These are phyloP conservation scores for Tenthredo mesomela DNA, from an alignment of 2,888 invertebrate genomes.

Conservation along the genomic window DNA sequence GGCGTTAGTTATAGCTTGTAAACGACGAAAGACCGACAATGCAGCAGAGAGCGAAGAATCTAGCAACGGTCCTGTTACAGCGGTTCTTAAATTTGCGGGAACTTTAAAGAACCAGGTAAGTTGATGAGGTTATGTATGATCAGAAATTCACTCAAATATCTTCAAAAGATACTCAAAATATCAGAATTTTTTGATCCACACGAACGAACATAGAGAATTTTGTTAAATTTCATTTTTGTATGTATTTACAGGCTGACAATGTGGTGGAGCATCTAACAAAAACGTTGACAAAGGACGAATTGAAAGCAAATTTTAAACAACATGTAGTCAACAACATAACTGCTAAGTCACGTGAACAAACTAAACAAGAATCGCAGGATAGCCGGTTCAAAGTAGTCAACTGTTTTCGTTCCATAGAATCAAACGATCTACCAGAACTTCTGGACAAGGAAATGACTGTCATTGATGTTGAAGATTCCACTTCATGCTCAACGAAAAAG, in stretches of 20 bases:
- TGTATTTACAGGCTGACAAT: conserved; percentile 76
- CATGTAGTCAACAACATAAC: conserved; percentile 77
- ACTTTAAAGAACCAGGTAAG: conserved; percentile 85
- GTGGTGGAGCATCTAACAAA: conserved; percentile 70
- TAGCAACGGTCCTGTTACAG: conserved; percentile 77
- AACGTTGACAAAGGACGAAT: conserved; percentile 78
- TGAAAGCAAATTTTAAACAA: conserved; percentile 79
- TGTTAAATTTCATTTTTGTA: background rate
- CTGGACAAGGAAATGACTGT: conserved; percentile 78
- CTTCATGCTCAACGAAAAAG: conserved; percentile 37
- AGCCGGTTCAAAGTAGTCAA: conserved; percentile 83
- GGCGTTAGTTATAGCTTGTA: conserved; percentile 86
- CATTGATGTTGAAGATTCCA: conserved; percentile 80
- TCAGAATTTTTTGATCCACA: too few relatives aligned
- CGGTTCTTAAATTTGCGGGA: conserved; percentile 86
- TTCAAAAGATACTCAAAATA: too few relatives aligned
- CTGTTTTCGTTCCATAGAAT: conserved; percentile 79
- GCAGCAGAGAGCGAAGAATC: conserved; percentile 74
- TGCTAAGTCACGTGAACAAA: conserved; percentile 78
- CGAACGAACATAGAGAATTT: background rate
- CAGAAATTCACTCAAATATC: too few relatives aligned
- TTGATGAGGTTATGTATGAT: conserved; percentile 33
- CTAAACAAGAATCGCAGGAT: conserved; percentile 78
- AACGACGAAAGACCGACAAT: conserved; percentile 82
- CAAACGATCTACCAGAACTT: conserved; percentile 60